phyloP scores from a whole-genome alignment of 1,140 invertebrate species.

The Nautilus pompilius region DNA sequence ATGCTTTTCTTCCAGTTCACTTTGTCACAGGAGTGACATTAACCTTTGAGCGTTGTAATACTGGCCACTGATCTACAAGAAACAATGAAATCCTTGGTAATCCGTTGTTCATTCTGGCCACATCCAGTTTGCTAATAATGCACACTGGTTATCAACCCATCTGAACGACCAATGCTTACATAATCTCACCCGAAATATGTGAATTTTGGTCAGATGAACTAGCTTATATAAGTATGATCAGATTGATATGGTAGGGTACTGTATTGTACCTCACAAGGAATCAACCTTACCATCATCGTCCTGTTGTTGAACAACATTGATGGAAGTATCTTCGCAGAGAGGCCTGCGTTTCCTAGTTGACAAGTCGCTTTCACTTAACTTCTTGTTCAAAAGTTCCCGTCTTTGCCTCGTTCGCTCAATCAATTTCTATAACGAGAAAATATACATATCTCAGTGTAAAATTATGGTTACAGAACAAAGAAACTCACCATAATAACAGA shows the following conservation, averaged over 20 bases:
- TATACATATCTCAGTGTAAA: no score
- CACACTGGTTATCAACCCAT: not conserved
- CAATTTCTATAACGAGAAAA: conserved; percentile 36
- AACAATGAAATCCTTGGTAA: no score
- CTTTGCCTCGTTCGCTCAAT: conserved; percentile 47
- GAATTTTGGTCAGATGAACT: not conserved
- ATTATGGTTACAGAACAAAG: no score
- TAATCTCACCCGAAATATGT: not conserved
- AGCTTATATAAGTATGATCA: not conserved
- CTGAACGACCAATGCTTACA: not conserved
- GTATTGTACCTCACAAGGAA: not conserved
- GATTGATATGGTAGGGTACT: not conserved
- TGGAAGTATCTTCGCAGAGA: conserved; percentile 13
- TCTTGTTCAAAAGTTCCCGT: conserved; percentile 45
- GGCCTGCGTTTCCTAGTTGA: conserved; percentile 33
- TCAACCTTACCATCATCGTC: conserved; percentile 12
- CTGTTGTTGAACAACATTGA: not conserved
- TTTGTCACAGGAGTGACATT: no score
- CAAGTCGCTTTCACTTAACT: conserved; percentile 40
- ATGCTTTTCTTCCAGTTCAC: no score
- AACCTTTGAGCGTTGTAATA: no score
- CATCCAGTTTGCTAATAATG: not conserved
- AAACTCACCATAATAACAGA: no score
- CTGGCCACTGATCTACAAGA: no score
- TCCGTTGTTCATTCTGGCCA: not conserved